Conservation (phyloP, 2,797 vertebrate species). For the Acropternis orthonyx region DNA sequence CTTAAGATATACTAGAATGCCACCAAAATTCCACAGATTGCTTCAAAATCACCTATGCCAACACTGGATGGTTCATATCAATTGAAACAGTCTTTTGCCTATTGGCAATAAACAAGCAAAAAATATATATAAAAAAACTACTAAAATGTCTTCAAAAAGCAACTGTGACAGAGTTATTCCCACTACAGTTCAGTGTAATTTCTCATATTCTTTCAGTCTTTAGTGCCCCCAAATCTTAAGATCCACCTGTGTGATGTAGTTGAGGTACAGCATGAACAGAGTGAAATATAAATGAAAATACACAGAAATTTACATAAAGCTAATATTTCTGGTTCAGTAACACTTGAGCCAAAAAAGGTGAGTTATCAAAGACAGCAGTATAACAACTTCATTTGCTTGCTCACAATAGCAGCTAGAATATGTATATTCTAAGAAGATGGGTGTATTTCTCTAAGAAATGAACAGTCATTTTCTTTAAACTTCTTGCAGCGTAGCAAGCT, state of each 20-base stretch:
- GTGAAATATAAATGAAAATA: neutral
- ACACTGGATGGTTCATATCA: neutral
- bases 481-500: neutral
- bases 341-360: constrained; percentile 1
- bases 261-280: neutral
- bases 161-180: neutral
- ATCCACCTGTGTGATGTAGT: neutral
- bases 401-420: neutral
- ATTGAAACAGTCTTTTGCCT: neutral
- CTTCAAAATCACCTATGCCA: neutral
- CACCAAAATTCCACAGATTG: neutral
- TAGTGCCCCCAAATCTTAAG: neutral
- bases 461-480: neutral
- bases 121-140: neutral
- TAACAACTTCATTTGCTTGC: neutral
- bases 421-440: neutral
- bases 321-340: neutral
- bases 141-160: neutral
- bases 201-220: neutral
- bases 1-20: neutral
- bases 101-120: neutral
- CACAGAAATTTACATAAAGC: neutral
- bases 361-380: neutral
- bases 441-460: neutral
- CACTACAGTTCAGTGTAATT: neutral